Evolutionary conservation across 2,797 vertebrate genomes (phyloP), one percentile per base, ranked within the genome.

Genomic region (Sebastolobus altivelis): DNA sequence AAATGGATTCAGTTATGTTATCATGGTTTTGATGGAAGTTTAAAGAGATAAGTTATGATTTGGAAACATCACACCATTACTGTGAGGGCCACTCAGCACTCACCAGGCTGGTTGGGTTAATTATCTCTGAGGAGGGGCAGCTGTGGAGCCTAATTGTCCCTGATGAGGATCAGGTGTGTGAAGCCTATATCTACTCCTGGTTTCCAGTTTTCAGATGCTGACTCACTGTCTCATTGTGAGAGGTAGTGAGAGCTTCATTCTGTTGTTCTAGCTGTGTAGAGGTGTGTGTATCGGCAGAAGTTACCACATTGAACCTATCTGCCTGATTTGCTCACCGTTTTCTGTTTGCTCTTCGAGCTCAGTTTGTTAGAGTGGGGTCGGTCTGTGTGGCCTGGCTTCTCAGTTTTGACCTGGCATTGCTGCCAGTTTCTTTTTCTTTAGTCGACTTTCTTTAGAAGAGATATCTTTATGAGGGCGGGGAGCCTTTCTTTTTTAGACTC

Each of bases 21-120:
- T 52, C 1, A 4, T 38, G 12, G 0, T 29, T 69, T 68, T 75
- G 12, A 65, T 65, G 49, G 14, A 43, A 49, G 49, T 75, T 49
- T 59, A 22, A 81, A 27, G 35, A 61, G 37, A 29, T 58, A 35
- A 73, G 22, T 72, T 38, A 31, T 38, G 22, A 69, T 68, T 58
- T 35, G 22, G 6, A 65, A 18, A 59, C 25, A 61, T 65, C 14
- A 12, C 63, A 18, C 38, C 4, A 43, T 46, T 9, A 46, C 49
- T n/a, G 49, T 52, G 49, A 52, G 49, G 49, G 9, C 18, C 9
- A 9, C 49, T n/a, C 20, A 1, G 3, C 49, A 52, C 49, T 52
- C 49, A 20, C 8, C 20, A n/a, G 20, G 49, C 49, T n/a, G 49
- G 8, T 52, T 52, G 46, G 18, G 46, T 52, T n/a, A 18, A 10